phyloP scores from a whole-genome alignment of 2,888 invertebrate genomes.

The Pandemis heparana region DNA sequence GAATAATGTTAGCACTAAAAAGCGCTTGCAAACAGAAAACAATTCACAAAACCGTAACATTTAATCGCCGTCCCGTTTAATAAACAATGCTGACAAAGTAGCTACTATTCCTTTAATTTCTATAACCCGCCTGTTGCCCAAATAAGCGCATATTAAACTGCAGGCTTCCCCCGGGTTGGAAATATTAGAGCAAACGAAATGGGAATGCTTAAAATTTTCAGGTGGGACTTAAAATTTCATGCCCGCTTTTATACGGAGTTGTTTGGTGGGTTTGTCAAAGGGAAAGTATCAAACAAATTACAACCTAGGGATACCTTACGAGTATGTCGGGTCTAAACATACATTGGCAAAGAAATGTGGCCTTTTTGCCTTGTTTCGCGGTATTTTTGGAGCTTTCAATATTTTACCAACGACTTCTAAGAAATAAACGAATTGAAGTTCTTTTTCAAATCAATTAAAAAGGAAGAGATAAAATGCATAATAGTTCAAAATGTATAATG shows the following conservation, averaged over 20 bases:
- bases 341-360: neutral
- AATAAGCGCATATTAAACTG: conserved; percentile 23
- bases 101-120: conserved; percentile 6
- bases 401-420: no score
- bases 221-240: neutral
- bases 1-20: neutral
- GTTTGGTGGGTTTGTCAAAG: conserved; percentile 2
- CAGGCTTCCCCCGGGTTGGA: conserved; percentile 1
- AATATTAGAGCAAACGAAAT: conserved; percentile 15
- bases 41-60: neutral
- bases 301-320: neutral
- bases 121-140: neutral
- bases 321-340: neutral
- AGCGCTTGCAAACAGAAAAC: neutral
- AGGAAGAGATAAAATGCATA: no score
- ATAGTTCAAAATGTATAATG: no score
- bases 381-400: no score
- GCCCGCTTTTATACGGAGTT: neutral
- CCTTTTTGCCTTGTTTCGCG: neutral
- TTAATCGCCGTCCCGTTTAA: neutral
- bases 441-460: no score
- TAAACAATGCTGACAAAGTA: conserved; percentile 20
- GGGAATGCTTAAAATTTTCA: conserved; percentile 4
- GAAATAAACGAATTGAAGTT: no score
- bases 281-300: conserved; percentile 2